Conservation (phyloP, 1,140 invertebrate genomes). For the Heliconius melpomene region DNA sequence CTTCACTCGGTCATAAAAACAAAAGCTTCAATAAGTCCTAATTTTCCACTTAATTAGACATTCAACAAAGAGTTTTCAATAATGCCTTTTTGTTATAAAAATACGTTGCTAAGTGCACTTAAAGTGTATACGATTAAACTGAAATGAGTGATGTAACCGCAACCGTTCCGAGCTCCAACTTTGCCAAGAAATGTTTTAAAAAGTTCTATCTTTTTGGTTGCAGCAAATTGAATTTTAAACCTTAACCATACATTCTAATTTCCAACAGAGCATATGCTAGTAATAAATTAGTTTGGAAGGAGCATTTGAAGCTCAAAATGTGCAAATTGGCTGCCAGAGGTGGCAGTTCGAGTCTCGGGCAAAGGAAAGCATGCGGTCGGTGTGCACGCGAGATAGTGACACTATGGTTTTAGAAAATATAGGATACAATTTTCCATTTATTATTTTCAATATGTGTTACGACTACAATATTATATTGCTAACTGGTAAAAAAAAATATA, state of each 20-base stretch:
- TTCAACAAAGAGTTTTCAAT: slow-evolving; percentile 16
- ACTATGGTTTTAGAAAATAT: slow-evolving; percentile 20
- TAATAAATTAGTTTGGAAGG: slow-evolving; percentile 38
- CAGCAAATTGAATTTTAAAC: slow-evolving; percentile 4
- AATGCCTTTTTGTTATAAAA: slow-evolving; percentile 14
- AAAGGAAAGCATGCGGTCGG: slow-evolving; percentile 41
- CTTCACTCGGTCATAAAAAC: neutral
- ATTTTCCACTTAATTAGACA: neutral
- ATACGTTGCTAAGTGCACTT: slow-evolving; percentile 18
- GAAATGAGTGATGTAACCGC: slow-evolving; percentile 49
- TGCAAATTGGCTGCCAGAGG: slow-evolving; percentile 50
- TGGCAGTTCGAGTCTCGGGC: slow-evolving; percentile 32
- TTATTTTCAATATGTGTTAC: neutral
- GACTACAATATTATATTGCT: too few relatives aligned
- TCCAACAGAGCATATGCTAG: neutral
- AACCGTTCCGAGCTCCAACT: slow-evolving; percentile 41
- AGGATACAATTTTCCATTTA: neutral
- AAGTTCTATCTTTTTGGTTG: slow-evolving; percentile 21
- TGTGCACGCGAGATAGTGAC: slow-evolving; percentile 38
- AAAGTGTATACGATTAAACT: slow-evolving; percentile 37
- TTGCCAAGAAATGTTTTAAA: slow-evolving; percentile 30
- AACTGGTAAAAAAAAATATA: too few relatives aligned
- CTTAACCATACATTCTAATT: neutral
- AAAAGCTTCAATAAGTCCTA: neutral
- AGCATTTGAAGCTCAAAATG: slow-evolving; percentile 49